Base-by-base conservation (phyloP, 2,797 vertebrate species). In the Nyctibius grandis region DNA sequence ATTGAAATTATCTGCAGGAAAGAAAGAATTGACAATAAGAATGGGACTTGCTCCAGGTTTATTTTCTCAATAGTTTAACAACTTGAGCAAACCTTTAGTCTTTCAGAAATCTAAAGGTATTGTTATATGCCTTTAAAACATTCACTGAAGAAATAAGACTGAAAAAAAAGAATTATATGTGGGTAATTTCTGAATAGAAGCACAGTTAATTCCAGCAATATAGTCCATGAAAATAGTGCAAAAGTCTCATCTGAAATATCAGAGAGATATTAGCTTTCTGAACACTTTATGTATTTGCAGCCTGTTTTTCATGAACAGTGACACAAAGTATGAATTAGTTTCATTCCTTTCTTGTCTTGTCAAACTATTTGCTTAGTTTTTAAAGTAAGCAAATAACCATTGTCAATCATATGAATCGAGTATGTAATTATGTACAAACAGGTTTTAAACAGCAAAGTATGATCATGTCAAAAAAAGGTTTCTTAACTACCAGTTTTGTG, bases 321-420 rank as follows among this genome's bases (percentile, higher is more conserved):
- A 53, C 61, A 92, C n/a, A 56, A 77, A 56, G 7, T n/a, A 90
- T 12, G 31, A 91, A 79, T 77, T 89, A 74, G 9, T 68, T 90
- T 94, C 12, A 26, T 57, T 93, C 22, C 44, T 45, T 90, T 75
- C 64, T 78, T 75, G 11, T 65, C 82, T 70, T 90, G 70, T 86
- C 74, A 86, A 86, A 96, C 13, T 88, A 75, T 93, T 90, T 94
- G 31, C 77, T 84, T 72, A 59, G 47, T 38, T 88, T 84, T 80
- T 83, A 82, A 92, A 85, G 75, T 34, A 80, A 95, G 44, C 31
- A 91, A 91, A 93, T 89, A 82, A 87, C 51, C 45, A 63, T 51
- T 89, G 70, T 82, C 81, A 95, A 9, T 89, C 59, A 47, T 31
- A 76, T 3, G 28, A 89, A 73, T 12, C 44, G 50, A 94, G 38